phyloP scores from a whole-genome alignment of 2,888 invertebrate species.

The Lasioglossum lativentre region DNA sequence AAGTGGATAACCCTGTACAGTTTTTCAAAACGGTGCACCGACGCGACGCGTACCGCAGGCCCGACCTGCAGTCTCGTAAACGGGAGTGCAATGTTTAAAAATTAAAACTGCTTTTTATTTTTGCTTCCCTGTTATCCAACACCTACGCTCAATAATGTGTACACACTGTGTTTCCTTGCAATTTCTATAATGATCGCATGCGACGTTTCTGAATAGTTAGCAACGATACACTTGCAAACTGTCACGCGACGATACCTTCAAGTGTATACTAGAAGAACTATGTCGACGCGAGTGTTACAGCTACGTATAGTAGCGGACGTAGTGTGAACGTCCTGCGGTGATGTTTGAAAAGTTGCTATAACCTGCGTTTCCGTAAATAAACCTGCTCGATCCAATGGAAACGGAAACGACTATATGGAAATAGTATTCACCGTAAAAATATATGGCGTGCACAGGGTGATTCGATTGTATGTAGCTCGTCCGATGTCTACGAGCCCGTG shows the following conservation, averaged over 20 bases:
- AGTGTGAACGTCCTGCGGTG: neutral
- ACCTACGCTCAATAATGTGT: neutral
- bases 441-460: neutral
- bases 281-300: neutral
- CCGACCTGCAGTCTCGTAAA: neutral
- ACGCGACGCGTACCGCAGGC: neutral
- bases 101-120: neutral
- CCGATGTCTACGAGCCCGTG: too few relatives aligned
- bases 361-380: slow-evolving; percentile 13
- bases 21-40: neutral
- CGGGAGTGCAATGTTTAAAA: neutral
- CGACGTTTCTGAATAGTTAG: neutral
- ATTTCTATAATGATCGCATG: slow-evolving; percentile 3
- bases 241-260: neutral
- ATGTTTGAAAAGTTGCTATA: neutral
- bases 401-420: neutral
- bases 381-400: neutral
- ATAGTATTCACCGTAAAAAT: neutral
- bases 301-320: neutral
- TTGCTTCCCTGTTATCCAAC: neutral
- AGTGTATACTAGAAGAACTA: neutral
- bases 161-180: neutral
- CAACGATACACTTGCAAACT: neutral
- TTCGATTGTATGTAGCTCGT: neutral
- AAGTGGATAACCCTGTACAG: slow-evolving; percentile 2